Percentiles rank a stretch among this genome's conserved stretches.
These are phyloP conservation scores for Pyrgilauda ruficollis DNA, from an alignment of 2,113 vertebrate genomes.

Conservation along the genomic window DNA sequence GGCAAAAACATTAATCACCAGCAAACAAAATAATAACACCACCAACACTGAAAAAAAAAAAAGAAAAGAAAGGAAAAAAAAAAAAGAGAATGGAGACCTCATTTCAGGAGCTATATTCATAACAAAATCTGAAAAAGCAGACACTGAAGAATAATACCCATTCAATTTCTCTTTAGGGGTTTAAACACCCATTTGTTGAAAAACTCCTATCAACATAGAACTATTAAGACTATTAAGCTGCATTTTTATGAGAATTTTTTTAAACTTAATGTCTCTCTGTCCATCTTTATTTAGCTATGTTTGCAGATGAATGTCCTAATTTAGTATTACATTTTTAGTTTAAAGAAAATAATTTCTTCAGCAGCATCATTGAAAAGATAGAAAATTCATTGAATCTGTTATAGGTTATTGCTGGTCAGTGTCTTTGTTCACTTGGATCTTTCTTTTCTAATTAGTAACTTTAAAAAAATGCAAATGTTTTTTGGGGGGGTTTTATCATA, in stretches of 20 bases:
- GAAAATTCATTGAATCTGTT: neutral
- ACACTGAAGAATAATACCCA: neutral
- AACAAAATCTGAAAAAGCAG: neutral
- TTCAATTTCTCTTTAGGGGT: neutral
- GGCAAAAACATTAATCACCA: neutral
- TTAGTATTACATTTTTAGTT: neutral
- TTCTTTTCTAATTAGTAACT: conserved; percentile 17
- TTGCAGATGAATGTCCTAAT: neutral
- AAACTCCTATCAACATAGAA: neutral
- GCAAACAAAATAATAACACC: neutral
- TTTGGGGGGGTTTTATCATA: neutral
- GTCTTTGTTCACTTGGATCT: neutral
- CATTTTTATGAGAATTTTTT: neutral
- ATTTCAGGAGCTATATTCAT: neutral
- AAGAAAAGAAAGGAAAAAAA: rapidly evolving
- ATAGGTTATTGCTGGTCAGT: neutral
- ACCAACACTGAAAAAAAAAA: neutral
- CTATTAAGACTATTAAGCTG: neutral
- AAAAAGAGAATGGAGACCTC: rapidly evolving
- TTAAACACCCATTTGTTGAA: neutral
- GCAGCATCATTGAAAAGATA: neutral
- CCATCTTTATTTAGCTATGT: neutral
- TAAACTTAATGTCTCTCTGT: neutral
- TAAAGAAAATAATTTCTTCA: neutral
- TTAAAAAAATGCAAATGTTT: neutral